Evolutionary conservation across 2,113 vertebrate species (phyloP), one percentile per base, ranked within the genome.

Genomic region (Amphiprion percula): DNA sequence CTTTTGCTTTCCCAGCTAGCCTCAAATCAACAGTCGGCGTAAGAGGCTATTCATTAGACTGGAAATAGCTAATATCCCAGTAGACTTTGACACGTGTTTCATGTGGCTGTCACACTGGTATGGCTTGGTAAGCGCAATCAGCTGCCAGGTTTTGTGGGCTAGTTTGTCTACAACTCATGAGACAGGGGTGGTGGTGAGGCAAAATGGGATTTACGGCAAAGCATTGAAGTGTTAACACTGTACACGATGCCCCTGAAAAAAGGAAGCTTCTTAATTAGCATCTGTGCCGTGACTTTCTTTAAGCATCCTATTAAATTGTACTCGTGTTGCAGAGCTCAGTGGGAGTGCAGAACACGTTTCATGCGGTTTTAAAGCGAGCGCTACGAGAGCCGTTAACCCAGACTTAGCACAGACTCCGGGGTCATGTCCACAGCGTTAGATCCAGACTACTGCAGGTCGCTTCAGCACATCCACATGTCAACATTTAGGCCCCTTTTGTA

Each of bases 191-290:
- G 64, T 52, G 65, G 24, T 53, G 15, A 12, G 39, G 46, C 69
- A 30, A 50, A 58, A 56, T 1, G 44, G 60, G 2, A 28, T 19
- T 16, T 53, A 60, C 28, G 39, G 33, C 21, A 19, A 64, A 53
- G 72, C 19, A 4, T 50, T 33, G 41, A 28, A 0, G 33, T 10
- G 53, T 50, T 50, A 61, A 67, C 28, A 11, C 19, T 33, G 74
- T 58, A 28, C 61, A 64, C 0, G 12, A 82, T 67, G 67, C 53
- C 55, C n/a, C 50, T 7, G 26, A 79, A 82, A 80, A 41, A 87
- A 82, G 83, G 82, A 89, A 75, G 71, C 47, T 77, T 67, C 90
- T 92, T 87, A 85, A 87, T 86, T 90, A 86, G 79, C 73, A 24
- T 88, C 85, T 77, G 19, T 83, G 72, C 79, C 79, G 79, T 80